Percentiles rank a stretch among this genome's conserved stretches.
Conservation (phyloP, 2,888 invertebrate genomes). For the Fragum sueziense region DNA sequence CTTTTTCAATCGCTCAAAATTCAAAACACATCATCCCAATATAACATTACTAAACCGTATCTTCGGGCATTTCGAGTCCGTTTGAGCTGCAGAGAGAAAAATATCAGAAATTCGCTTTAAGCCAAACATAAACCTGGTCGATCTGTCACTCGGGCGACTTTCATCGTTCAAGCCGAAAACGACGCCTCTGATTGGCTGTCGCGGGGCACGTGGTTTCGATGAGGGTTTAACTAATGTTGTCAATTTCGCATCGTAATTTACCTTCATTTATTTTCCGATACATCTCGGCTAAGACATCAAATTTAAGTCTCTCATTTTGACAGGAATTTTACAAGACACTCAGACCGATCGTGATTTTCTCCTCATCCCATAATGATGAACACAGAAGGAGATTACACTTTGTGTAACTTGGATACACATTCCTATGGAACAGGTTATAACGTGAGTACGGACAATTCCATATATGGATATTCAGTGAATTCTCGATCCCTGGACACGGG, state of each 20-base stretch:
- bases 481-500: constrained; percentile 73
- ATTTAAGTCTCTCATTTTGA: constrained; percentile 74
- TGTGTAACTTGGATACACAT: constrained; percentile 81
- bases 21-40: background rate
- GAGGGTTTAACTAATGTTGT: constrained; percentile 75
- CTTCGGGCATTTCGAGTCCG: constrained; percentile 50
- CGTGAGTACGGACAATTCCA: constrained; percentile 64
- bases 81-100: constrained; percentile 48
- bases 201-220: constrained; percentile 72
- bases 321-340: constrained; percentile 53
- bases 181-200: constrained; percentile 66
- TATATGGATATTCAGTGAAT: constrained; percentile 73
- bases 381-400: constrained; percentile 79
- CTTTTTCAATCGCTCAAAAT: constrained; percentile 8
- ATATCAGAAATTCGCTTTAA: constrained; percentile 59
- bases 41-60: constrained; percentile 17
- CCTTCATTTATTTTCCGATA: constrained; percentile 80
- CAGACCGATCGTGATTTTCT: constrained; percentile 38
- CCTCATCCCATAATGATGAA: constrained; percentile 72
- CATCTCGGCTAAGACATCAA: constrained; percentile 78
- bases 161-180: constrained; percentile 59
- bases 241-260: constrained; percentile 77
- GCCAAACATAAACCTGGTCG: constrained; percentile 55
- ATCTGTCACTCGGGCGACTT: constrained; percentile 59
- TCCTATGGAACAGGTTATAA: constrained; percentile 75